phyloP scores from a whole-genome alignment of 2,888 invertebrate genomes.

The Ophioninae sp. region DNA sequence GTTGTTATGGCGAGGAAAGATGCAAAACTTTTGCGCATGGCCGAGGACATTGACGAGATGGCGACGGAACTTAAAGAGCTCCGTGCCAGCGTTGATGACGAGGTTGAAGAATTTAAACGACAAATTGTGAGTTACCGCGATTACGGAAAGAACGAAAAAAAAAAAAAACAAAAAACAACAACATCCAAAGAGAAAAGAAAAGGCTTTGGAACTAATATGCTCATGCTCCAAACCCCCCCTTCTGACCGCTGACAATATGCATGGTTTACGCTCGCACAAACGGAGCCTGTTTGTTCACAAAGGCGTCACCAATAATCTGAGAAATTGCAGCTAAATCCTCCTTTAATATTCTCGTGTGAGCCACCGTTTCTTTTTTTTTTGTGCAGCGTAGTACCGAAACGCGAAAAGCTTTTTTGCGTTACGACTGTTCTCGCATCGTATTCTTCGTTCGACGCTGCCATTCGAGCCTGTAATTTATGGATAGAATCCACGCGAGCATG shows the following conservation, averaged over 20 bases:
- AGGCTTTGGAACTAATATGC: constrained; percentile 23
- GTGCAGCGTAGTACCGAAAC: constrained; percentile 14
- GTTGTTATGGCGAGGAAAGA: constrained; percentile 87
- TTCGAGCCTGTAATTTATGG: not conserved
- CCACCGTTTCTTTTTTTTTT: constrained; percentile 6
- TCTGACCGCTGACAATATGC: constrained; percentile 31
- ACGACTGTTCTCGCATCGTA: not conserved
- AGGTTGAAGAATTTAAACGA: constrained; percentile 79
- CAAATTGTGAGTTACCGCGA: constrained; percentile 81
- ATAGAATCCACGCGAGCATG: constrained; percentile 34
- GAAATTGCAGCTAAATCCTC: constrained; percentile 12
- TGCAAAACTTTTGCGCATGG: constrained; percentile 87
- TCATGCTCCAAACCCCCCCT: constrained; percentile 41
- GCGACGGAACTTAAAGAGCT: constrained; percentile 84
- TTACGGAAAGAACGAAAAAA: constrained; percentile 59
- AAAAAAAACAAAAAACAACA: constrained; percentile 6
- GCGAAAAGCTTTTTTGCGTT: not conserved
- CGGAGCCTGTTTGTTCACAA: constrained; percentile 18
- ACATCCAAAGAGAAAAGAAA: constrained; percentile 10
- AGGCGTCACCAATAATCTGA: constrained; percentile 13
- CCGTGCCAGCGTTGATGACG: constrained; percentile 80
- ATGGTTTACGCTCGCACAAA: constrained; percentile 15
- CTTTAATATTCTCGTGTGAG: constrained; percentile 1
- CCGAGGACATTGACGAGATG: constrained; percentile 88
- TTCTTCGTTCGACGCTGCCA: not conserved